Base-by-base conservation (phyloP, 2,797 vertebrate genomes). In the Hyperoplus immaculatus region DNA sequence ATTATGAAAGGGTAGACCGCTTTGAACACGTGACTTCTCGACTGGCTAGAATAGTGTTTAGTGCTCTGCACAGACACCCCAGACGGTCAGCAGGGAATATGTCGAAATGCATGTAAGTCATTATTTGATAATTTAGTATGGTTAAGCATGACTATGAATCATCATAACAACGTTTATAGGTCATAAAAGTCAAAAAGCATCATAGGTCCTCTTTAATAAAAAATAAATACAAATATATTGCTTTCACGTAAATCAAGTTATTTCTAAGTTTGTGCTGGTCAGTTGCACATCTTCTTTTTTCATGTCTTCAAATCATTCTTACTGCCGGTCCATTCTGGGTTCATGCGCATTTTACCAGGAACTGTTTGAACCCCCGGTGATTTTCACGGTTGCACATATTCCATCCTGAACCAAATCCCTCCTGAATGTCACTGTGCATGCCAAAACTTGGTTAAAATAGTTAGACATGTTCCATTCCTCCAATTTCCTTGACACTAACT, bases 401-500 rank as follows among this genome's bases (percentile, higher is more conserved):
- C 57, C 42, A 50, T 13, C 45, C 54, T 70, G 43, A 77, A 74
- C 50, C 53, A 43, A 72, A 75, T 78, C 38, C 46, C n/a, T 29
- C 18, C 59, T 14, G 53, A 70, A 56, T 83, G 56, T 80, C 77
- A 51, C 62, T 60, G 36, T 4, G 8, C 36, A 64, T 68, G 81
- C 14, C 49, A 72, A 29, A 43, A 15, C 21, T 51, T 11, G 43
- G 47, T 50, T 87, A 77, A 77, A 87, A 80, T 70, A 77, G 56
- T 69, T 79, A 72, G 67, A 86, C 81, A 53, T 54, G 63, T 49
- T 66, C 21, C 70, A 50, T 73, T 86, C 76, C 64, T 61, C 39
- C 43, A 81, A 4, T 84, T 80, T 87, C 68, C 45, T 57, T 41
- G 73, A 70, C 56, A 77, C 55, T 58, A 71, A 81, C 59, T 76